A percentile compares a stretch with the other conserved stretches of the same genome.
These are phyloP conservation scores for Chrysina gloriosa DNA, from an alignment of 2,888 invertebrate species.

Conservation along the genomic window DNA sequence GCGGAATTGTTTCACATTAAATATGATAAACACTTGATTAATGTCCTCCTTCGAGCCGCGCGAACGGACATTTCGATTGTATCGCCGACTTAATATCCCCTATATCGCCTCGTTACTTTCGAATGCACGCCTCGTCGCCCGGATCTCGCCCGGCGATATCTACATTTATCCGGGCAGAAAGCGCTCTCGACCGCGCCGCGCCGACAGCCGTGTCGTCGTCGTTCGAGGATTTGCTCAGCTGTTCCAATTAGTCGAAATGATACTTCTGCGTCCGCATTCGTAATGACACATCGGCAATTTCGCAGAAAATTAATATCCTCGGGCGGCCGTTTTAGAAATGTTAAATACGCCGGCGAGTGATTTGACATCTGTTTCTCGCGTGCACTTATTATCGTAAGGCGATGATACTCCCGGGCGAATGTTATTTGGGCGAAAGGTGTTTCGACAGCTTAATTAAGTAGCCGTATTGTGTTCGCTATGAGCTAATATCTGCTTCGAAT, in stretches of 20 bases:
- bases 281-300: slow-evolving; percentile 32
- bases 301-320: slow-evolving; percentile 53
- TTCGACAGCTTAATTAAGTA: too few relatives aligned
- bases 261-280: slow-evolving; percentile 49
- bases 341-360: slow-evolving; percentile 54
- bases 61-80: slow-evolving; percentile 14
- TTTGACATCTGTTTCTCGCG: slow-evolving; percentile 56
- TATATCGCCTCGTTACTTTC: background rate
- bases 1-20: slow-evolving; percentile 10
- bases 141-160: background rate
- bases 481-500: too few relatives aligned
- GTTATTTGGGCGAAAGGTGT: too few relatives aligned
- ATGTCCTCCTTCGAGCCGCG: slow-evolving; percentile 1
- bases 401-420: too few relatives aligned
- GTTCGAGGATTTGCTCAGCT: slow-evolving; percentile 47
- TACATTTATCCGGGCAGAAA: background rate
- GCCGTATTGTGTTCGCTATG: too few relatives aligned
- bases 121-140: background rate
- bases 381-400: too few relatives aligned
- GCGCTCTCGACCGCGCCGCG: background rate
- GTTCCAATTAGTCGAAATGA: slow-evolving; percentile 53
- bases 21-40: slow-evolving; percentile 25
- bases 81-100: slow-evolving; percentile 20
- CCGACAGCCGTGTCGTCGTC: background rate
- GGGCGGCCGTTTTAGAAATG: slow-evolving; percentile 55